A percentile compares a stretch with the other conserved stretches of the same genome.
phyloP scores from a whole-genome alignment of 2,797 vertebrate species.

The Halcyon chelicuti region DNA sequence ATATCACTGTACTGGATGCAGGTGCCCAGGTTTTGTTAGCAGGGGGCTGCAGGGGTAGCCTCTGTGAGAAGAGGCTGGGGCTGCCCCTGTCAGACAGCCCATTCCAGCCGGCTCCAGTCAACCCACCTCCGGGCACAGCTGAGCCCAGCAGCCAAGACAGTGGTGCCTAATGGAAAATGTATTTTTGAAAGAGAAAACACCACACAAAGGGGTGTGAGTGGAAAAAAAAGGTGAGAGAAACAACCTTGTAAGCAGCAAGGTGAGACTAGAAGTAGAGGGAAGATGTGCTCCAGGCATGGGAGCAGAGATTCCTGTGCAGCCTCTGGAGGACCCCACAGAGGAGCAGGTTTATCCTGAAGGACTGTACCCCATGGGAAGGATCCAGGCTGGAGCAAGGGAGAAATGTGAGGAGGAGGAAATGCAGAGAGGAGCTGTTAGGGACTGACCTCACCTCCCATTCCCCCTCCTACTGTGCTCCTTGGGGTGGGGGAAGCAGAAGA shows the following conservation, averaged over 20 bases:
- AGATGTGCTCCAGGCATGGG: background rate
- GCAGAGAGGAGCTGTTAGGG: too few species aligned
- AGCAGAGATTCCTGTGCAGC: background rate
- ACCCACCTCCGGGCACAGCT: fast-evolving
- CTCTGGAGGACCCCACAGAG: too few species aligned
- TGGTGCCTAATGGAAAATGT: fast-evolving
- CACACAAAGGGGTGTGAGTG: background rate
- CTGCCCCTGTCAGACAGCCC: too few species aligned
- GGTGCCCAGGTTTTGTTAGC: background rate
- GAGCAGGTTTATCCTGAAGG: too few species aligned
- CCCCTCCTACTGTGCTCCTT: fast-evolving
- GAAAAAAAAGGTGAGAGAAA: background rate
- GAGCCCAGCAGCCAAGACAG: fast-evolving
- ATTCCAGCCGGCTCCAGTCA: background rate
- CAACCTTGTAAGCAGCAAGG: fast-evolving
- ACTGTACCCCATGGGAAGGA: too few species aligned
- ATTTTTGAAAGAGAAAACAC: background rate
- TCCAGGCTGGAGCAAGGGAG: too few species aligned
- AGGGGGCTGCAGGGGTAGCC: background rate
- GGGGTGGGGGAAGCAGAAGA: background rate
- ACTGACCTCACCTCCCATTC: background rate
- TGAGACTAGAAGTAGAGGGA: background rate
- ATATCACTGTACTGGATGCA: fast-evolving
- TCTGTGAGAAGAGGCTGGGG: background rate
- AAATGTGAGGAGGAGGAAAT: too few species aligned